These are phyloP conservation scores for Elysia chlorotica DNA, from an alignment of 1,140 invertebrate genomes.

Conservation along the genomic window DNA sequence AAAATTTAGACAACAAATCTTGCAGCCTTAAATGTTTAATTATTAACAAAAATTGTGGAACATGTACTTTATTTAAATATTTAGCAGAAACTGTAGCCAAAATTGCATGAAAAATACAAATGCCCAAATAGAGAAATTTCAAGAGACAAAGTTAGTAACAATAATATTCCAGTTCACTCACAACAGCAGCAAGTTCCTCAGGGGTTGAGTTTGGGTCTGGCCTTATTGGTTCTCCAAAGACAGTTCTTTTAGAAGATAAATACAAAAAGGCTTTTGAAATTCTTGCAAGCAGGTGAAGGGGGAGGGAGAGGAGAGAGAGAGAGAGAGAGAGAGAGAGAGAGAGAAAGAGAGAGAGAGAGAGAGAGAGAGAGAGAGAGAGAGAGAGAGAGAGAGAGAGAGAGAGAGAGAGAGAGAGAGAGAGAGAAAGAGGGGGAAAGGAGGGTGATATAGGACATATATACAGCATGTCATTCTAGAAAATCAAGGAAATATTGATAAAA, in stretches of 20 bases:
- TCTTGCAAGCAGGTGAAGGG: background rate
- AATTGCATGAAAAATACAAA: too few species aligned
- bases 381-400: background rate
- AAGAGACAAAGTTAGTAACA: background rate
- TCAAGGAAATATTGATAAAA: too few species aligned
- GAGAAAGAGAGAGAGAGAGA: background rate
- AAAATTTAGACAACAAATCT: too few species aligned
- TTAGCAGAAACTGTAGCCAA: too few species aligned
- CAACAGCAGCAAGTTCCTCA: background rate
- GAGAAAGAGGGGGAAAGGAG: background rate
- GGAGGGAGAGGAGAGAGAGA: background rate
- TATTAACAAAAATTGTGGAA: background rate
- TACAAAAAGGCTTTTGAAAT: background rate
- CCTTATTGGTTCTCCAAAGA: background rate
- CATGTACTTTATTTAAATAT: too few species aligned
- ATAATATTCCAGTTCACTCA: background rate
- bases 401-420: background rate
- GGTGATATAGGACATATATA: background rate
- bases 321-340: background rate
- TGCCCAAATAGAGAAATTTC: background rate
- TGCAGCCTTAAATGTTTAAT: too few species aligned
- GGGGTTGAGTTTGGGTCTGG: background rate
- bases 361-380: background rate
- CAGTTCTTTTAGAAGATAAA: background rate
- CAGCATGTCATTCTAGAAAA: background rate